Evolutionary conservation across 2,113 vertebrate genomes (phyloP).

Genomic region (Heteronetta atricapilla): DNA sequence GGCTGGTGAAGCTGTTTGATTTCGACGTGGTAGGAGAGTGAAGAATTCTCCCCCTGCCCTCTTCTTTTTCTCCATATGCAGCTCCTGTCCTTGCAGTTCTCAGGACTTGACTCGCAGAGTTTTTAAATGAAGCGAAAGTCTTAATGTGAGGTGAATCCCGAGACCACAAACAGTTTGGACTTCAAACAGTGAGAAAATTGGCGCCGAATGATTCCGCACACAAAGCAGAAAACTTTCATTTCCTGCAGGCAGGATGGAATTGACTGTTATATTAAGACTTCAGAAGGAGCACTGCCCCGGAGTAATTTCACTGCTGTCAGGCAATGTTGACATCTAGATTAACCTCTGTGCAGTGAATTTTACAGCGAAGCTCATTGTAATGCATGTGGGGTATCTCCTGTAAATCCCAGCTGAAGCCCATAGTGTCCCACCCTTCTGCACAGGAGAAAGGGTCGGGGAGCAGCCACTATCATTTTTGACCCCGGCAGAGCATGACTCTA

Average conservation of each 20-base stretch:
- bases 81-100: constrained; percentile 4
- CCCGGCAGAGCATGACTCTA: not conserved
- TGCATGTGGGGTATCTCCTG: constrained; percentile 59
- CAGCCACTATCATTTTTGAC: constrained; percentile 18
- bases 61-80: not conserved
- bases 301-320: constrained; percentile 81
- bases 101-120: constrained; percentile 37
- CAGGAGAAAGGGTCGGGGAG: constrained; percentile 16
- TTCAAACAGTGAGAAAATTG: constrained; percentile 81
- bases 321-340: constrained; percentile 80
- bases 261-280: constrained; percentile 82
- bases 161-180: constrained; percentile 78
- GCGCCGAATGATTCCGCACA: constrained; percentile 74
- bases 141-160: constrained; percentile 77
- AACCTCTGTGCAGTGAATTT: constrained; percentile 78
- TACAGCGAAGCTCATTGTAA: constrained; percentile 74
- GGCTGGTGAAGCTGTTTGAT: constrained; percentile 3
- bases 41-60: constrained; percentile 8
- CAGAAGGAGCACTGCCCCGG: constrained; percentile 77
- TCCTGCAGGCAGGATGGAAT: constrained; percentile 79
- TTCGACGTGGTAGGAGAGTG: not conserved
- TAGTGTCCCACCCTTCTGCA: constrained; percentile 33
- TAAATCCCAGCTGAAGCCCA: constrained; percentile 63
- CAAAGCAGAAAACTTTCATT: constrained; percentile 82
- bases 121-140: constrained; percentile 59